phyloP scores from a whole-genome alignment of 2,797 vertebrate species.

The Gallinago stenura region DNA sequence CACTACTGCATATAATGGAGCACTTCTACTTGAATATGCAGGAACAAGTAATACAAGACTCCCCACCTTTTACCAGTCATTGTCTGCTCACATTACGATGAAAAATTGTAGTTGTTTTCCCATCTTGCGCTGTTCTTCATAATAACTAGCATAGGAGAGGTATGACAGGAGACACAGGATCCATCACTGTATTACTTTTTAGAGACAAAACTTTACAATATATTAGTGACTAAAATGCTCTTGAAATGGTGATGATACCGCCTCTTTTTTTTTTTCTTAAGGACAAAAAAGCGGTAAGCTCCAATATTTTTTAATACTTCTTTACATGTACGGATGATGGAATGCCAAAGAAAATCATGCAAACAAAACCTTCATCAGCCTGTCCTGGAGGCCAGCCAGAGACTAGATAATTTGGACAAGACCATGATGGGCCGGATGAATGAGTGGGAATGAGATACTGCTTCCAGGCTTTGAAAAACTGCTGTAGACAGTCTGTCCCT shows the following conservation, averaged over 20 bases:
- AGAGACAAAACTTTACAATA: background rate
- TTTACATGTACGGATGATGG: background rate
- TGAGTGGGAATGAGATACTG: background rate
- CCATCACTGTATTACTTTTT: background rate
- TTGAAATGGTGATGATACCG: background rate
- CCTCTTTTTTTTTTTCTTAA: background rate
- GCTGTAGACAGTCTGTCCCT: background rate
- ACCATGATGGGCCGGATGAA: background rate
- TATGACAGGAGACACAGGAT: background rate
- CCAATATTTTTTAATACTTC: background rate
- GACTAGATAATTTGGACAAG: conserved; percentile 45
- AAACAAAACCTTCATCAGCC: conserved; percentile 51
- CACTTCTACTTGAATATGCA: conserved; percentile 5
- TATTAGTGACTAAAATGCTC: background rate
- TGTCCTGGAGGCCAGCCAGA: conserved; percentile 51
- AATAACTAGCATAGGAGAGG: background rate
- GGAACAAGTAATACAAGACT: conserved; percentile 11
- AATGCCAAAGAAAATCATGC: conserved; percentile 29
- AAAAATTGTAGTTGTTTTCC: conserved; percentile 20
- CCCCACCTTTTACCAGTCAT: background rate
- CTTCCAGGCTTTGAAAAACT: conserved; percentile 15
- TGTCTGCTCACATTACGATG: conserved; percentile 7
- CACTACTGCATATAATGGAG: background rate
- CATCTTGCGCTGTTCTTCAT: background rate
- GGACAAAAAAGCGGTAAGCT: background rate